Conservation (phyloP, 2,113 vertebrate genomes). For the Nymphicus hollandicus region DNA sequence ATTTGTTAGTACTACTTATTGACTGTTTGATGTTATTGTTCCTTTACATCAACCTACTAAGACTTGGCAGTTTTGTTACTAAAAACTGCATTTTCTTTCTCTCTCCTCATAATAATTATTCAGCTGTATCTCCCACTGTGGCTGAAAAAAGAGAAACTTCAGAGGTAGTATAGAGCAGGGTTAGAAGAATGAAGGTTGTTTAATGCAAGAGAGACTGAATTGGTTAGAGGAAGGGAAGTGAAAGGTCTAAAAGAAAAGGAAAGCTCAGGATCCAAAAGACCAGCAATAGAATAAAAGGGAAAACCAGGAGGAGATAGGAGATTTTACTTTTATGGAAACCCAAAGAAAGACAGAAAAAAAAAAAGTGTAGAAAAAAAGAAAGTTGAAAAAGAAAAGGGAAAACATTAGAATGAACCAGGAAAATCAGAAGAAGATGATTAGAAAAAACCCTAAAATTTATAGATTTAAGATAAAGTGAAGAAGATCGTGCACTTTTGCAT, state of each 20-base stretch:
- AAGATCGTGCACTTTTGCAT: background rate
- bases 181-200: background rate
- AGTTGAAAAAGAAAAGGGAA: background rate
- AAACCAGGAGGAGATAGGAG: background rate
- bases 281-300: background rate
- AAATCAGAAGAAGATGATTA: background rate
- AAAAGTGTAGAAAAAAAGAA: background rate
- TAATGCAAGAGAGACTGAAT: background rate
- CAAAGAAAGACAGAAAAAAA: background rate
- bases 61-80: background rate
- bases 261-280: background rate
- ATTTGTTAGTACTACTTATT: background rate
- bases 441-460: background rate
- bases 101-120: background rate
- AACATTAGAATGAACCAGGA: background rate
- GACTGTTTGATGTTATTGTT: background rate
- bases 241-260: background rate
- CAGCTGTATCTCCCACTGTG: background rate
- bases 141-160: background rate
- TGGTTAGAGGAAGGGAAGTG: background rate
- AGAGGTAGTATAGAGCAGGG: background rate
- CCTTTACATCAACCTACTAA: background rate
- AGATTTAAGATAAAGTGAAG: background rate
- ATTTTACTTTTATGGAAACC: background rate
- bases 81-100: background rate